Conservation (phyloP, 1,140 invertebrate genomes). For the Lysiphlebus fabarum region DNA sequence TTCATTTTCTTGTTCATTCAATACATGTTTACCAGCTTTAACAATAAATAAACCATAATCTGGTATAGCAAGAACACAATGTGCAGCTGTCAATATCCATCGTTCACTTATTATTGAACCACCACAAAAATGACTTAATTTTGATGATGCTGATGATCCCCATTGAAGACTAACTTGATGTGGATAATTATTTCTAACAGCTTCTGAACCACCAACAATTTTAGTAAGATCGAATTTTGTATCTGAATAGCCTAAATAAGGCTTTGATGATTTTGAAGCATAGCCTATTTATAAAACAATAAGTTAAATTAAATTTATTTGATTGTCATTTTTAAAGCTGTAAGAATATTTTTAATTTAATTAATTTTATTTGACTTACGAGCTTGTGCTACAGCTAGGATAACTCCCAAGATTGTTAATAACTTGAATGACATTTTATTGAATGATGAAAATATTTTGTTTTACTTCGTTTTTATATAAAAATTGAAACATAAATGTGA, state of each 20-base stretch:
- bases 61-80: slow-evolving; percentile 44
- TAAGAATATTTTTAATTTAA: not conserved
- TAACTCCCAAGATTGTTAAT: not conserved
- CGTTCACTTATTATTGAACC: slow-evolving; percentile 52
- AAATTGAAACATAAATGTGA: not conserved
- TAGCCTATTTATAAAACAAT: not conserved
- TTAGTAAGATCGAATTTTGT: slow-evolving; percentile 28
- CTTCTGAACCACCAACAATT: slow-evolving; percentile 36
- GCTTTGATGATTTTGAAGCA: not conserved
- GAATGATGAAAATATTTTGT: not conserved
- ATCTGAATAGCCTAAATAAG: not conserved
- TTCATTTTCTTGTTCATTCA: slow-evolving; percentile 37
- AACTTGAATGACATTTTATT: not conserved
- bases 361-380: not conserved
- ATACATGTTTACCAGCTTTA: slow-evolving; percentile 48
- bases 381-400: not conserved
- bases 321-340: too few relatives aligned
- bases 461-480: slow-evolving; percentile 3
- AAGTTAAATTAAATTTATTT: too few relatives aligned
- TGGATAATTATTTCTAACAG: slow-evolving; percentile 41
- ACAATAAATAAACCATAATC: slow-evolving; percentile 33
- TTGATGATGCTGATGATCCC: slow-evolving; percentile 22
- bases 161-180: slow-evolving; percentile 51
- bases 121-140: slow-evolving; percentile 51
- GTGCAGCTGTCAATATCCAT: slow-evolving; percentile 57